Conservation (phyloP, 2,797 vertebrate species). For the Gymnopithys bicolor region DNA sequence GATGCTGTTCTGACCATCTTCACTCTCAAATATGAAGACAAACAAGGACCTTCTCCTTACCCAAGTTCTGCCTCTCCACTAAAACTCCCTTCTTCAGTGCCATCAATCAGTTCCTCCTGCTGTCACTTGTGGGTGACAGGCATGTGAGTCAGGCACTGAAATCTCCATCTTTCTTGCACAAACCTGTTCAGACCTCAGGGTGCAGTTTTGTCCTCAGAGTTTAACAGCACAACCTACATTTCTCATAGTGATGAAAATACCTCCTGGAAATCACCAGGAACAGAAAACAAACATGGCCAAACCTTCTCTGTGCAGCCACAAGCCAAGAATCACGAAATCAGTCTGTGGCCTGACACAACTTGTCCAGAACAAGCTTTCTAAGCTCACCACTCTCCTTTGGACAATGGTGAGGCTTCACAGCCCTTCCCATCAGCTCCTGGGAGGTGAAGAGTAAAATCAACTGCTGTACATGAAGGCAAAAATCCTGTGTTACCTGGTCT, state of each 20-base stretch:
- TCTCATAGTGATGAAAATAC: background rate
- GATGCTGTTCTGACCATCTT: background rate
- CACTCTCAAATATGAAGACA: background rate
- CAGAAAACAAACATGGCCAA: background rate
- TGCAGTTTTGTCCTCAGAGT: background rate
- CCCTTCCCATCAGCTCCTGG: background rate
- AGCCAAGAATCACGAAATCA: fast-evolving
- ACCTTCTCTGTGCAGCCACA: background rate
- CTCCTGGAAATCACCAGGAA: background rate
- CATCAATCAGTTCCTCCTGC: background rate
- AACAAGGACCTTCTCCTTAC: background rate
- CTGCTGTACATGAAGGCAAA: background rate
- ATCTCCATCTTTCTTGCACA: background rate
- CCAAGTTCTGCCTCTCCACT: background rate
- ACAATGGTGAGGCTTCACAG: background rate
- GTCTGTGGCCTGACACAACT: background rate
- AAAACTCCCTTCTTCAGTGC: background rate
- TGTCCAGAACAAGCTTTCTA: background rate
- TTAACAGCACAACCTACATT: background rate
- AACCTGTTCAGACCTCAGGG: background rate
- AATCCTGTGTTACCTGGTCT: slow-evolving; percentile 82
- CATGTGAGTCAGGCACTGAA: background rate
- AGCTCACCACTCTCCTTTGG: background rate
- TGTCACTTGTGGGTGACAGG: background rate
- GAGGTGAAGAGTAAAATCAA: background rate